Percentiles rank a stretch among this genome's conserved stretches.
Conservation (phyloP, 2,113 vertebrate species). For the Lates calcarifer region DNA sequence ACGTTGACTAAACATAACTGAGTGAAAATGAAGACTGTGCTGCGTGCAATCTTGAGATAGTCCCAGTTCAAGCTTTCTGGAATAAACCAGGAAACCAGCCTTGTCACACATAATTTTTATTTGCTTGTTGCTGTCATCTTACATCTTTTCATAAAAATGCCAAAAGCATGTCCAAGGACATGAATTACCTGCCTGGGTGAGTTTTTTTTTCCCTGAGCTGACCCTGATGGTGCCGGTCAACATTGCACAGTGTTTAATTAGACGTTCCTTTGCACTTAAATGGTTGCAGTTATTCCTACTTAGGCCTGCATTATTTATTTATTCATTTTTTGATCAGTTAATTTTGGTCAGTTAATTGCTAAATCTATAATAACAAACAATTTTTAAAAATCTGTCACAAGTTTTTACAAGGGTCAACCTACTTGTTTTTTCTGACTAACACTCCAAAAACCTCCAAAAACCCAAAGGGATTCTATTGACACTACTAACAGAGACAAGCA, state of each 20-base stretch:
- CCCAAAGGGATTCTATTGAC: not conserved
- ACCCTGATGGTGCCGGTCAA: slow-evolving; percentile 54
- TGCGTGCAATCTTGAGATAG: not conserved
- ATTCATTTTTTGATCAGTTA: not conserved
- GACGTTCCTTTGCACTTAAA: slow-evolving; percentile 69
- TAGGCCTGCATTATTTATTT: not conserved
- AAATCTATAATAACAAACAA: not conserved
- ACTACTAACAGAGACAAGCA: not conserved
- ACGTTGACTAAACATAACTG: not conserved
- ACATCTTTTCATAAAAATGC: slow-evolving; percentile 71
- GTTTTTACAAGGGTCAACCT: not conserved
- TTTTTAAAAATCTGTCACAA: not conserved
- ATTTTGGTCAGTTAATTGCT: not conserved
- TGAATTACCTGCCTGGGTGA: slow-evolving; percentile 68
- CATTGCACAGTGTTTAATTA: slow-evolving; percentile 75
- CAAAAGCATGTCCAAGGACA: slow-evolving; percentile 61
- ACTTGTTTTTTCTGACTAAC: not conserved
- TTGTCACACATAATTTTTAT: slow-evolving; percentile 36
- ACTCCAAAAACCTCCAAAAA: not conserved
- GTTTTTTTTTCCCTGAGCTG: slow-evolving; percentile 62
- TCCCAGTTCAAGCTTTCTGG: not conserved
- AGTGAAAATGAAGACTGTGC: not conserved
- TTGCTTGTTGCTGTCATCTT: slow-evolving; percentile 71
- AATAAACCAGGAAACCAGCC: slow-evolving; percentile 43
- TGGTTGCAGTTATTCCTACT: slow-evolving; percentile 30